Conservation (phyloP, 2,888 invertebrate genomes). For the Drosophila fulvimacula region DNA sequence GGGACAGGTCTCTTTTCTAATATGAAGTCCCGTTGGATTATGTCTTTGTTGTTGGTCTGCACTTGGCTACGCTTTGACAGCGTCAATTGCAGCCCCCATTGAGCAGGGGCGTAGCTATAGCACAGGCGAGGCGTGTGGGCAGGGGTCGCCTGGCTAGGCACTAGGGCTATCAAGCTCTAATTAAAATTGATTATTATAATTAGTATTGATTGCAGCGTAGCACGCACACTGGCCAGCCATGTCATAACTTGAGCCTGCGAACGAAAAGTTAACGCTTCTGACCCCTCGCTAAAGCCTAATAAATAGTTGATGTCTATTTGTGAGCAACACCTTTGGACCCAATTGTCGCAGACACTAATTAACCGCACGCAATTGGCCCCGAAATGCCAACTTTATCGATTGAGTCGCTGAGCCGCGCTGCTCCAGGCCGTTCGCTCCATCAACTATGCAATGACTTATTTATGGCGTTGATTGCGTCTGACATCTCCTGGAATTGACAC, state of each 20-base stretch:
- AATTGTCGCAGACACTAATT: constrained; percentile 66
- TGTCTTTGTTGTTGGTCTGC: constrained; percentile 61
- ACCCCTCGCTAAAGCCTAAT: constrained; percentile 41
- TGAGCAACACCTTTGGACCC: constrained; percentile 67
- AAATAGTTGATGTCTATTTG: constrained; percentile 68
- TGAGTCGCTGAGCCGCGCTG: constrained; percentile 3
- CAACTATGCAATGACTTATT: constrained; percentile 68
- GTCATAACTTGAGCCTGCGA: constrained; percentile 42
- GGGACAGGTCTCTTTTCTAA: constrained; percentile 52
- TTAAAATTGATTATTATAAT: constrained; percentile 81
- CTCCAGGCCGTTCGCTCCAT: constrained; percentile 1
- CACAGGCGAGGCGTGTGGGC: not conserved
- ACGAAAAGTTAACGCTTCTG: constrained; percentile 48
- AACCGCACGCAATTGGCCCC: constrained; percentile 68
- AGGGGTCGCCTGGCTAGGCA: not conserved
- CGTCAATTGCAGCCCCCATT: constrained; percentile 69
- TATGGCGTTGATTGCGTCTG: constrained; percentile 71
- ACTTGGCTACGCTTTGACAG: constrained; percentile 66
- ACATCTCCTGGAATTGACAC: constrained; percentile 75
- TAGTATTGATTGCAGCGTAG: constrained; percentile 67
- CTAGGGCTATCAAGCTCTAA: constrained; percentile 59
- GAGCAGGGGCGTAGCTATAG: constrained; percentile 1
- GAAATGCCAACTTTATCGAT: constrained; percentile 47
- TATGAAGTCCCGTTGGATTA: constrained; percentile 59
- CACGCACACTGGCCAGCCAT: constrained; percentile 67